Evolutionary conservation across 2,113 vertebrate genomes (phyloP).

Genomic region (Carlito syrichta): DNA sequence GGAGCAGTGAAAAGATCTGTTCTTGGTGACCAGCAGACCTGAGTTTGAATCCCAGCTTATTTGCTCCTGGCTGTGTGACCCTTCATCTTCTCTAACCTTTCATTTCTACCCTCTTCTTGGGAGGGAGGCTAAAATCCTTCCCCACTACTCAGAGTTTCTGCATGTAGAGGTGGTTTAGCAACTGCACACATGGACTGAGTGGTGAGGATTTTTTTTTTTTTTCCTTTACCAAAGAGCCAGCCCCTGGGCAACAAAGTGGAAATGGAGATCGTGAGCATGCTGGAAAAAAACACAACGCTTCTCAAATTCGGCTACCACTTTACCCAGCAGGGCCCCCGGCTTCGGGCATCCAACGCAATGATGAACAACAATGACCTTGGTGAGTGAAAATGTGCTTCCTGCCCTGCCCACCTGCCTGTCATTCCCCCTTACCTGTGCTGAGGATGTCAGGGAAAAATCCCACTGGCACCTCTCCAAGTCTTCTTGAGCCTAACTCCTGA

Average conservation of each 20-base stretch:
- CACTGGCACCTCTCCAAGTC: background rate
- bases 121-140: background rate
- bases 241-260: constrained; percentile 98
- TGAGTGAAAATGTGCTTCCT: constrained; percentile 75
- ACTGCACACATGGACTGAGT: background rate
- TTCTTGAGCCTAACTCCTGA: no score
- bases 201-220: constrained; percentile 30
- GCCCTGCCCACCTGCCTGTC: background rate
- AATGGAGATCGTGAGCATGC: constrained; percentile 97
- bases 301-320: constrained; percentile 98
- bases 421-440: background rate
- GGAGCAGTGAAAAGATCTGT: background rate
- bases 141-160: background rate
- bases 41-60: background rate
- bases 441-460: background rate
- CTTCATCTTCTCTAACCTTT: background rate
- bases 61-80: background rate
- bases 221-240: constrained; percentile 88
- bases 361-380: constrained; percentile 99
- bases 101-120: background rate
- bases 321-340: constrained; percentile 96
- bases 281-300: constrained; percentile 95
- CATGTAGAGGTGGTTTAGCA: background rate
- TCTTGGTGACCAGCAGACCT: background rate
- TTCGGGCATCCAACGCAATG: constrained; percentile 96